A percentile compares a stretch with the other conserved stretches of the same genome.
Conservation (phyloP, 2,888 invertebrate species). For the Tineola bisselliella region DNA sequence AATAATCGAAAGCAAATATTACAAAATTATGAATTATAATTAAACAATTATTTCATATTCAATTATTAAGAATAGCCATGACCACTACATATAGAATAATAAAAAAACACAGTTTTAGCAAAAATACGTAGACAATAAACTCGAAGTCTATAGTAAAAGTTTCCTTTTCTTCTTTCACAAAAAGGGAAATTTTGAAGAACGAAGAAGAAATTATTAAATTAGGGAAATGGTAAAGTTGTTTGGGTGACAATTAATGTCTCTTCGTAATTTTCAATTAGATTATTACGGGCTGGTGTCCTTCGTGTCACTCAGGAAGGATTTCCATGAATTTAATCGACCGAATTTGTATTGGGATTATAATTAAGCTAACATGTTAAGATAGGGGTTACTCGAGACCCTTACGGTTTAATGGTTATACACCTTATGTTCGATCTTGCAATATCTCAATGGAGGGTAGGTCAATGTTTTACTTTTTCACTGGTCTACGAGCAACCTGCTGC, state of each 20-base stretch:
- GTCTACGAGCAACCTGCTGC: too few relatives aligned
- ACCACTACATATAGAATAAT: too few relatives aligned
- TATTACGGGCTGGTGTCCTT: neutral
- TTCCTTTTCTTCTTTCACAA: neutral
- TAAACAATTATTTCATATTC: too few relatives aligned
- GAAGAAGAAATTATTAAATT: conserved; percentile 10
- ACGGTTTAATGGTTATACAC: too few relatives aligned
- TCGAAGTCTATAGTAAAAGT: neutral
- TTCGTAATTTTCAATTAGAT: conserved; percentile 7
- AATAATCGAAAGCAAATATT: too few relatives aligned
- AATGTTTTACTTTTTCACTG: too few relatives aligned
- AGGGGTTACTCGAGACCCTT: neutral
- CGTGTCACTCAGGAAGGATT: neutral
- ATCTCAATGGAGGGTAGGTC: too few relatives aligned
- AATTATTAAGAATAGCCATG: too few relatives aligned
- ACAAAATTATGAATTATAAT: too few relatives aligned
- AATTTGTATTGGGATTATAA: neutral
- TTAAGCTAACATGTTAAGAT: neutral
- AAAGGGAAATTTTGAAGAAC: neutral
- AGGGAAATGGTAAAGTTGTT: conserved; percentile 9
- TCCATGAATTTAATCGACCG: neutral
- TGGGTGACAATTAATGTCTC: conserved; percentile 8
- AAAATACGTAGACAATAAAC: neutral
- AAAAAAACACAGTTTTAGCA: neutral
- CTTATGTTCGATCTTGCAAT: too few relatives aligned